Base-by-base conservation (phyloP, 2,113 vertebrate species). In the Dissostichus mawsoni region DNA sequence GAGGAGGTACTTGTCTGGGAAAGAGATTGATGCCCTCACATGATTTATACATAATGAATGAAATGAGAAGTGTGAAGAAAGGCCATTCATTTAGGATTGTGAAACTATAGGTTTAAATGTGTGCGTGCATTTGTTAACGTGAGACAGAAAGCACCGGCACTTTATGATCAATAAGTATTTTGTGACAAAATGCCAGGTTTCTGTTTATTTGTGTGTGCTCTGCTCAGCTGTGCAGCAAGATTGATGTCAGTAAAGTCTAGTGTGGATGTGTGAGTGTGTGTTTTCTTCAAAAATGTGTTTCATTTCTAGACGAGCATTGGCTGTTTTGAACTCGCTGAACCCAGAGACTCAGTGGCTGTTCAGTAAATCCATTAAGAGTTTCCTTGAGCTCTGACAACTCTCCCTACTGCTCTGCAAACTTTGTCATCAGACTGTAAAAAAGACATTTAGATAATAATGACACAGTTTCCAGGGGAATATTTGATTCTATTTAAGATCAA, bases 1-100 rank as follows among this genome's bases (percentile, higher is more conserved):
- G 85, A 88, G 90, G 92, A 92, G 86, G 79, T 89, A 80, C 67
- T 78, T 90, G 91, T 90, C 89, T 88, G 74, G 45, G 45, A 81
- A 36, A 44, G 66, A 89, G 88, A 93, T 91, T 81, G 78, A 93
- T 90, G 85, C n/a, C 75, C 78, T 88, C 81, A 84, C 85, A 75
- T 82, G 69, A 87, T 51, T 61, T 82, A 86, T 87, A 62, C 85
- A 93, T 92, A 79, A 92, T 93, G 58, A 81, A 93, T 89, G 68
- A 78, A 52, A 67, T 79, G 18, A 84, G 78, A 76, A 65, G 53
- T 64, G 53, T n/a, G 25, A 65, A 71, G 73, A 62, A 51, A 12
- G 33, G 45, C 48, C 20, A 5, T 41, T 67, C 8, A 12, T 41
- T 11, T 80, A 36, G 3, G 41, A 74, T 50, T 69, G 69, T 55